These are phyloP conservation scores for Sebastes diploproa DNA, from an alignment of 2,797 vertebrate genomes.

Conservation along the genomic window DNA sequence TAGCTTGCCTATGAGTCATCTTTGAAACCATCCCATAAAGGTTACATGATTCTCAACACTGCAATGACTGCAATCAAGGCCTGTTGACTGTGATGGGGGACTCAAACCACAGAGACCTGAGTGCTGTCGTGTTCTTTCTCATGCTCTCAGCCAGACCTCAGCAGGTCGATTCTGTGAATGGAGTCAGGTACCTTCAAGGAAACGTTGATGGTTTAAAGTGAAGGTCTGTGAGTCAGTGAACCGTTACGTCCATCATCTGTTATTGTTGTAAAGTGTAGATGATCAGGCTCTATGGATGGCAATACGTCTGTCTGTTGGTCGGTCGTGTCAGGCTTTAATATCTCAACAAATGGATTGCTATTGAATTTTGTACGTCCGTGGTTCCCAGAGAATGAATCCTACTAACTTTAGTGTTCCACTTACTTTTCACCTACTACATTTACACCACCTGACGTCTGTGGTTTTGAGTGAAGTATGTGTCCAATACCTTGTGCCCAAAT, in stretches of 20 bases:
- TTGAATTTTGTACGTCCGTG: background rate
- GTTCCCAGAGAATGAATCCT: background rate
- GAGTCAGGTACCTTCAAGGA: slow-evolving; percentile 16
- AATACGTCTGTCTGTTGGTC: background rate
- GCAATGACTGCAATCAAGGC: slow-evolving; percentile 76
- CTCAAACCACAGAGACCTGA: slow-evolving; percentile 65
- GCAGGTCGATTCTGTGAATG: slow-evolving; percentile 38
- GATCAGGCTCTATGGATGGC: background rate
- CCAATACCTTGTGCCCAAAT: background rate
- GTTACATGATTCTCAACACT: slow-evolving; percentile 89
- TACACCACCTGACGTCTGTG: background rate
- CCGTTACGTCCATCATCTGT: background rate
- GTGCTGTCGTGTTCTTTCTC: slow-evolving; percentile 55
- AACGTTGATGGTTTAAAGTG: slow-evolving; percentile 7
- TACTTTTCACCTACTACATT: background rate
- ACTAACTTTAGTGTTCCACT: background rate
- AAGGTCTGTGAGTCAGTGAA: slow-evolving; percentile 10
- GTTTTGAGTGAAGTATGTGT: no score
- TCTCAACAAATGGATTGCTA: background rate
- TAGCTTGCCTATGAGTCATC: slow-evolving; percentile 90
- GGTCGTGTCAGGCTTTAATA: background rate
- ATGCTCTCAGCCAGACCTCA: slow-evolving; percentile 55
- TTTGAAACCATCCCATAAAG: slow-evolving; percentile 92
- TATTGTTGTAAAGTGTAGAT: background rate
- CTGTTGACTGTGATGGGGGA: slow-evolving; percentile 59